Base-by-base conservation (phyloP, 2,113 vertebrate genomes). In the Pogonocichla stellata region DNA sequence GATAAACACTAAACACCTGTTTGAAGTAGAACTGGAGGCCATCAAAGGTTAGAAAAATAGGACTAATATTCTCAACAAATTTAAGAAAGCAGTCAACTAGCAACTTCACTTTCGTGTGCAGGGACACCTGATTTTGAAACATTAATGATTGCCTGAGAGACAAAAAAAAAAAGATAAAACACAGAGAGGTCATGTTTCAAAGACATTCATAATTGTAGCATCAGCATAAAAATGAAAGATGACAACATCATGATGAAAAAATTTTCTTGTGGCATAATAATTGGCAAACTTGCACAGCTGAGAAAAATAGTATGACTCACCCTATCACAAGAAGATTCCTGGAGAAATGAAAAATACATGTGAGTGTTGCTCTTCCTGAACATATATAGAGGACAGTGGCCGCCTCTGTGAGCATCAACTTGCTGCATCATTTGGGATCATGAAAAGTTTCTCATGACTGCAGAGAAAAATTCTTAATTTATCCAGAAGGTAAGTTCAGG, bases 211-310 rank as follows among this genome's bases (percentile, higher is more conserved):
- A 96, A 95, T 53, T 53, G 45, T 82, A 95, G 77, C 54, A 92
- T 80, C 65, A 65, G 72, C 69, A 93, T 61, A 95, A 93, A 98
- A 97, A 95, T 84, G 26, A 71, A 97, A 89, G 48, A 58, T 94
- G 89, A 95, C 91, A 96, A 95, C 73, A 92, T 38, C 78, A 95
- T 54, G 47, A 95, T 79, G 28, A 96, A 97, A 97, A 92, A 45
- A 74, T 80, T 81, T 78, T 64, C 50, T 72, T 86, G 72, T 25
- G 56, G 50, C 72, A 86, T 88, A 97, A 82, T 62, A 85, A 84
- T 20, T 82, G 53, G 60, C 53, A 90, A 79, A 93, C 31, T 34
- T 15, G 28, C 22, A 89, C n/a, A 93, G 80, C 77, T 45, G 50
- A 86, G 72, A 29, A 93, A 78, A 78, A 80, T 1, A 79, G n/a